Evolutionary conservation across 2,888 invertebrate genomes (phyloP).

Genomic region (Hedychridium roseum): DNA sequence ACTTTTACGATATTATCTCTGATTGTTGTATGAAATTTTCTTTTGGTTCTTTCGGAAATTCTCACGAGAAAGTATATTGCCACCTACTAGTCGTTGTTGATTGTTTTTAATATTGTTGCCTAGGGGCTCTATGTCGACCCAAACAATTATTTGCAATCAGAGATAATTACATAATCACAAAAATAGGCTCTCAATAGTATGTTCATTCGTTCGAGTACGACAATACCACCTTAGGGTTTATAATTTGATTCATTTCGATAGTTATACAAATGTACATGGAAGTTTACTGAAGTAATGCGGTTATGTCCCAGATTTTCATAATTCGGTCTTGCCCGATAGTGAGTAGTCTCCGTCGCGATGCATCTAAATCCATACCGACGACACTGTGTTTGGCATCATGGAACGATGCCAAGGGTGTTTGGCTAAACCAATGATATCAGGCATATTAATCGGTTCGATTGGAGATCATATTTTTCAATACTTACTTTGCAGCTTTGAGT

Average conservation of each 20-base stretch:
- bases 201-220: constrained; percentile 25
- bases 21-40: no score
- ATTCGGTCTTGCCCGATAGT: constrained; percentile 95
- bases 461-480: constrained; percentile 35
- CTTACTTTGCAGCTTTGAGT: constrained; percentile 87
- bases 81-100: no score
- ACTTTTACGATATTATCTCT: constrained; percentile 8
- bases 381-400: constrained; percentile 95
- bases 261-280: constrained; percentile 21
- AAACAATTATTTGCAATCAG: constrained; percentile 20
- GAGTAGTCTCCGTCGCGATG: constrained; percentile 84
- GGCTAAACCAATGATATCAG: constrained; percentile 68
- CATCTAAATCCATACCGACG: constrained; percentile 88
- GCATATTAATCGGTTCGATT: background rate
- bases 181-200: constrained; percentile 38
- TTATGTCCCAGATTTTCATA: constrained; percentile 92
- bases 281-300: constrained; percentile 68
- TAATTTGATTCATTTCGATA: constrained; percentile 34
- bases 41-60: no score
- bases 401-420: constrained; percentile 91
- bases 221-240: constrained; percentile 18
- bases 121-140: no score
- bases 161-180: constrained; percentile 34
- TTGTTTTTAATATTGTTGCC: no score
- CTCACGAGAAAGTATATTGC: no score